These are phyloP conservation scores for Podargus strigoides DNA, from an alignment of 2,797 vertebrate genomes.

Conservation along the genomic window DNA sequence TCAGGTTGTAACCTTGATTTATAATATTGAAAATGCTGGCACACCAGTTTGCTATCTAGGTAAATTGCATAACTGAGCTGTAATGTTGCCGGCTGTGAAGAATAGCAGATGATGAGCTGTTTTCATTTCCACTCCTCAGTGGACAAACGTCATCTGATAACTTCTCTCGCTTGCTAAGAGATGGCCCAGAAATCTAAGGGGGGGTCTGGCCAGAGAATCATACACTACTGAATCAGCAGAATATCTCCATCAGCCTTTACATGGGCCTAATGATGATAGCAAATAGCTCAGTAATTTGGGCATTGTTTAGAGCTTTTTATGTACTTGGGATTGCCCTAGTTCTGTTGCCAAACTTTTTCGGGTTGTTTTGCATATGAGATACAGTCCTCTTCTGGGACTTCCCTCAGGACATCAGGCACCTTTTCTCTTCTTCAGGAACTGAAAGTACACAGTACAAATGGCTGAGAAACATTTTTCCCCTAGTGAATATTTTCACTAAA, in stretches of 20 bases:
- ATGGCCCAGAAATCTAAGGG: slow-evolving; percentile 51
- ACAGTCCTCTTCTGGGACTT: not conserved
- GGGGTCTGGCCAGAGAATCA: slow-evolving; percentile 38
- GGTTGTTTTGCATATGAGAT: not conserved
- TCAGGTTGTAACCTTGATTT: slow-evolving; percentile 37
- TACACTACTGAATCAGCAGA: not conserved
- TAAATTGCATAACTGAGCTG: not conserved
- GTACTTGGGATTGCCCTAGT: not conserved
- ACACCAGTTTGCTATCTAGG: not conserved
- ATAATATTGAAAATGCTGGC: not conserved
- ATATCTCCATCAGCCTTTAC: not conserved
- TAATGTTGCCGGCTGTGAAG: slow-evolving; percentile 1
- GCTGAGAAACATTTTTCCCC: not conserved
- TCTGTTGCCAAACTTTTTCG: not conserved
- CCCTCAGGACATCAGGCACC: not conserved
- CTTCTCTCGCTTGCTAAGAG: slow-evolving; percentile 7
- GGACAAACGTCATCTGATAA: slow-evolving; percentile 25
- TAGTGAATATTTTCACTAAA: slow-evolving; percentile 10
- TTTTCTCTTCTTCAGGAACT: slow-evolving; percentile 5
- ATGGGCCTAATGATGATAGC: not conserved
- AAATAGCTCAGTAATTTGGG: not conserved
- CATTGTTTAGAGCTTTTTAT: not conserved
- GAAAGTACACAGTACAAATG: not conserved
- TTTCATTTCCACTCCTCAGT: slow-evolving; percentile 26
- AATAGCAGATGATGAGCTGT: slow-evolving; percentile 58